Conservation (phyloP, 2,888 invertebrate genomes). For the Tigriopus californicus region DNA sequence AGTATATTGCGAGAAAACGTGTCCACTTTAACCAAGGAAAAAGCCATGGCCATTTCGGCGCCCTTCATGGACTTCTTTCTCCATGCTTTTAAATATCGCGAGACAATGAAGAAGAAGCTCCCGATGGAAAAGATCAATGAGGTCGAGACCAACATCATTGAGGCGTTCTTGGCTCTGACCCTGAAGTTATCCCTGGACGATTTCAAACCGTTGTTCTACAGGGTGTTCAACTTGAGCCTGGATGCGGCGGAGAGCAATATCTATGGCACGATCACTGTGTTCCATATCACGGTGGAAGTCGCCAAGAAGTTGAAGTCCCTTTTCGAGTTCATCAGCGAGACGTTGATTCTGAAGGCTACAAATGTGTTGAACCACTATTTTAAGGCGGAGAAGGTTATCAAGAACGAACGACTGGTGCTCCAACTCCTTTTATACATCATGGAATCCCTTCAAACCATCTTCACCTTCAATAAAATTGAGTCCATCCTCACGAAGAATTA, state of each 20-base stretch:
- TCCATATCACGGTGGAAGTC: not conserved
- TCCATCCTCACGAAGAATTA: slow-evolving; percentile 2
- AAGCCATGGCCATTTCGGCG: not conserved
- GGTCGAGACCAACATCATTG: not conserved
- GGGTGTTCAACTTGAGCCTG: slow-evolving; percentile 3
- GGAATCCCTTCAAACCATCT: not conserved
- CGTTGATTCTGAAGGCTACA: not conserved
- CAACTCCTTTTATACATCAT: not conserved
- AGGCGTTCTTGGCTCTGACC: slow-evolving; percentile 2
- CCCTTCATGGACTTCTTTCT: slow-evolving; percentile 5
- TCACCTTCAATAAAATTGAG: slow-evolving; percentile 1
- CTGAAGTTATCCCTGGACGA: slow-evolving; percentile 9
- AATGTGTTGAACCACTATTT: not conserved
- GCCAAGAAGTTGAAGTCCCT: slow-evolving; percentile 4
- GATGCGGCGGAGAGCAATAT: not conserved
- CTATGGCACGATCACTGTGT: not conserved
- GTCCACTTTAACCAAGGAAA: not conserved
- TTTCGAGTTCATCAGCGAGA: slow-evolving; percentile 5
- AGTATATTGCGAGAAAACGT: not conserved
- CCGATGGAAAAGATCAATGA: not conserved
- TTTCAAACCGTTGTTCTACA: slow-evolving; percentile 12
- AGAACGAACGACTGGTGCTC: not conserved
- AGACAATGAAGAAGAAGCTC: not conserved
- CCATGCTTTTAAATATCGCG: not conserved
- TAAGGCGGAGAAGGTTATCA: not conserved